Conservation (phyloP, 2,888 invertebrate genomes). For the Mactromeris polynyma region DNA sequence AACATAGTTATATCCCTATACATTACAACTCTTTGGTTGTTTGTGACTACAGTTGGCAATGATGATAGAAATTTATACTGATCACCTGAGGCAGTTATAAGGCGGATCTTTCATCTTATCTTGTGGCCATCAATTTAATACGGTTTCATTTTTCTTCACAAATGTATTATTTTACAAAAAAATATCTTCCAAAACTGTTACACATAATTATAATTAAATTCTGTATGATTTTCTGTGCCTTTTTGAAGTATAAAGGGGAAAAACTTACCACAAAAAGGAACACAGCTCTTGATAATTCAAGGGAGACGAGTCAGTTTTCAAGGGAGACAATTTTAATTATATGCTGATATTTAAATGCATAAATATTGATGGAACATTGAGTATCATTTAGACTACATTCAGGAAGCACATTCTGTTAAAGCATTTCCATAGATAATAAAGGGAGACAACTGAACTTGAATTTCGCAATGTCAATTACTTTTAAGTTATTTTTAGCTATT, state of each 20-base stretch:
- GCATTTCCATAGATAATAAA: background rate
- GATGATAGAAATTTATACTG: too few species aligned
- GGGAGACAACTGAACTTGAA: background rate
- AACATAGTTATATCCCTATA: too few species aligned
- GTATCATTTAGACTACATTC: background rate
- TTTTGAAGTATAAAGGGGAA: background rate
- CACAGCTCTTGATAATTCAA: too few species aligned
- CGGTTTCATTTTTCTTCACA: background rate
- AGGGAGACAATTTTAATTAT: background rate
- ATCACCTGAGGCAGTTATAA: too few species aligned
- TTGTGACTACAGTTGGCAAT: too few species aligned
- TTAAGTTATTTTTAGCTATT: background rate
- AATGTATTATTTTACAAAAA: background rate
- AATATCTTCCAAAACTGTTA: background rate
- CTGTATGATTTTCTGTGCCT: background rate
- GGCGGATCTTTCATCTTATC: too few species aligned
- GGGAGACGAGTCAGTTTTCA: background rate
- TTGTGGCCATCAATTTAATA: background rate
- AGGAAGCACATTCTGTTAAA: background rate
- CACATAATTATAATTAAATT: background rate
- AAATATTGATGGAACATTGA: background rate
- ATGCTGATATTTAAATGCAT: background rate
- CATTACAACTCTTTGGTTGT: too few species aligned
- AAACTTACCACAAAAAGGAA: background rate
- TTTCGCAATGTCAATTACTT: too few species aligned